Conservation (phyloP, 2,113 vertebrate genomes). For the Oreochromis spilurus region DNA sequence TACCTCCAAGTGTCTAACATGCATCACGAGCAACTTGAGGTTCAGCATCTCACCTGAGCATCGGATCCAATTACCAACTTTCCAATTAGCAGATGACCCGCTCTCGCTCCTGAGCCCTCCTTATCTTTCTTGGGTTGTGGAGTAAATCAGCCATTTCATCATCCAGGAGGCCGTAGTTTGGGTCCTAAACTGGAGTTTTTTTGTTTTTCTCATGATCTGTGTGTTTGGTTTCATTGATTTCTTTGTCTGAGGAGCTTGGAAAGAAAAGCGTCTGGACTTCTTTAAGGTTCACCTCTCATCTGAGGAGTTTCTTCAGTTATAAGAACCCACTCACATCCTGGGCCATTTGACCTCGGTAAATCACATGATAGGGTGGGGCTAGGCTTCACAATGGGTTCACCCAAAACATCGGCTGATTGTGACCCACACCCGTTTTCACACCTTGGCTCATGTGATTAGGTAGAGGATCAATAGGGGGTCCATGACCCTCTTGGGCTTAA, state of each 20-base stretch:
- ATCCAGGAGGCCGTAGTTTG: not conserved
- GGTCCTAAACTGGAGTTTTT: accelerated
- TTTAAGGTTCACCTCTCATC: not conserved
- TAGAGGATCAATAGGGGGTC: not conserved
- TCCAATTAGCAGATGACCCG: not conserved
- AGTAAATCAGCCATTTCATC: not conserved
- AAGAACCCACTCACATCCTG: not conserved
- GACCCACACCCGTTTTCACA: not conserved
- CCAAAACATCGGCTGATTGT: not conserved
- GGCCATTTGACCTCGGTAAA: accelerated
- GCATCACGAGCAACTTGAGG: not conserved
- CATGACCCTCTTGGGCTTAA: accelerated
- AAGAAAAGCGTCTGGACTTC: accelerated
- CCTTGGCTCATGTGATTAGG: not conserved
- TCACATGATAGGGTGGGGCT: not conserved
- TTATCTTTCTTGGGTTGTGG: not conserved
- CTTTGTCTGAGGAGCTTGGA: not conserved
- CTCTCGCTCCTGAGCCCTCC: not conserved
- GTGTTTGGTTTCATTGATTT: not conserved
- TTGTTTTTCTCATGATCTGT: not conserved
- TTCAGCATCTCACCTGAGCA: not conserved
- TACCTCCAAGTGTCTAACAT: not conserved
- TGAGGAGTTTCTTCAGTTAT: not conserved
- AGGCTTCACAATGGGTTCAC: not conserved
- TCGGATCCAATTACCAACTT: not conserved